Evolutionary conservation across 2,797 vertebrate species (phyloP).

Genomic region (Clarias pachynema): DNA sequence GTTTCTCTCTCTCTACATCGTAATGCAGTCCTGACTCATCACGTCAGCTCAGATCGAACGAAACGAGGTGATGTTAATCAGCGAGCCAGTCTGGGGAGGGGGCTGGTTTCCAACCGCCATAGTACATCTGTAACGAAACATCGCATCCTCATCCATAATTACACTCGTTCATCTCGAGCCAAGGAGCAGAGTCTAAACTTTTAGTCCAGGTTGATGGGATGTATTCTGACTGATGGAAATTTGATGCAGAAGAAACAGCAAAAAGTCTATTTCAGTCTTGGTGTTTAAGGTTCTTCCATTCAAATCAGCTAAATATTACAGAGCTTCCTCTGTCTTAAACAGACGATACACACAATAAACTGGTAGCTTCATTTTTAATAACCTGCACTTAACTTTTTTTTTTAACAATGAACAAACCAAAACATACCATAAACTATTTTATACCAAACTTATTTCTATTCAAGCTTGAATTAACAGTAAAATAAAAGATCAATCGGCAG

Average conservation of each 20-base stretch:
- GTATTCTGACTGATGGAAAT: neutral
- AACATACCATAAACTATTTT: neutral
- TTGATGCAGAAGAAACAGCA: neutral
- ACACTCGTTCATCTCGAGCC: constrained; percentile 66
- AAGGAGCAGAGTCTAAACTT: neutral
- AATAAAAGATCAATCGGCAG: neutral
- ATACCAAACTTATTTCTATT: neutral
- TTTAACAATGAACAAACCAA: neutral
- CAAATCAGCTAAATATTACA: too few species aligned
- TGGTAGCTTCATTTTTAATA: constrained; percentile 38
- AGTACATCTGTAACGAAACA: constrained; percentile 68
- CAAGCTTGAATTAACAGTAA: neutral
- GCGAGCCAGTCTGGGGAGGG: constrained; percentile 52
- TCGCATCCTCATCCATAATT: constrained; percentile 68
- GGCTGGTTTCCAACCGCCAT: constrained; percentile 58
- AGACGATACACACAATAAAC: neutral
- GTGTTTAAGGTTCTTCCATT: too few species aligned
- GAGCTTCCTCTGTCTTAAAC: too few species aligned
- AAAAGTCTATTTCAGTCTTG: too few species aligned
- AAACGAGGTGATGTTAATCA: constrained; percentile 68
- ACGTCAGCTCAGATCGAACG: constrained; percentile 7
- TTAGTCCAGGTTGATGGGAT: constrained; percentile 25
- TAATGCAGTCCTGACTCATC: constrained; percentile 25
- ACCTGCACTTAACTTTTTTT: neutral
- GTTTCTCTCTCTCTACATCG: neutral